Evolutionary conservation across 2,888 invertebrate species (phyloP).

Genomic region (Drosophila lacicola): DNA sequence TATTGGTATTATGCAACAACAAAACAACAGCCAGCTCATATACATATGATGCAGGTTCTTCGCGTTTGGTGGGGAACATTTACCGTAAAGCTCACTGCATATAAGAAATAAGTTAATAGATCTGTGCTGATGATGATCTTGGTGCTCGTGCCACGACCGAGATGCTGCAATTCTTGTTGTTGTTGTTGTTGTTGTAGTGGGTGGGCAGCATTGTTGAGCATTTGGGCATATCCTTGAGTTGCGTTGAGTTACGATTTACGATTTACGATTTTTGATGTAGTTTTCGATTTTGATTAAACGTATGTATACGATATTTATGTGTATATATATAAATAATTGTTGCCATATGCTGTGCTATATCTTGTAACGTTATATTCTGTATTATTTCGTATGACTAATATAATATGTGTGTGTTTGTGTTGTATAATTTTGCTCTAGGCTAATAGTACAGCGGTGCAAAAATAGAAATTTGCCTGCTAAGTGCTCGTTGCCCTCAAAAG

Average conservation of each 20-base stretch:
- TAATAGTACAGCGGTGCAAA: conserved; percentile 43
- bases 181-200: conserved; percentile 24
- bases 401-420: conserved; percentile 13
- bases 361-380: conserved; percentile 35
- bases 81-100: conserved; percentile 63
- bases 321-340: conserved; percentile 18
- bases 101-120: conserved; percentile 23
- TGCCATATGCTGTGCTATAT: conserved; percentile 38
- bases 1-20: conserved; percentile 42
- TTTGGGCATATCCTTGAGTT: conserved; percentile 39
- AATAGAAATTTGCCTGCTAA: conserved; percentile 23
- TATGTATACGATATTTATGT: conserved; percentile 33
- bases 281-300: conserved; percentile 25
- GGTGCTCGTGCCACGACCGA: conserved; percentile 16
- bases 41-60: conserved; percentile 60
- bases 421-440: conserved; percentile 25
- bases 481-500: conserved; percentile 27
- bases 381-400: conserved; percentile 33
- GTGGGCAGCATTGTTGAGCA: conserved; percentile 40
- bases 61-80: conserved; percentile 55
- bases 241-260: conserved; percentile 22
- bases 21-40: conserved; percentile 66
- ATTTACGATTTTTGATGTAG: conserved; percentile 6
- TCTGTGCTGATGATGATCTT: conserved; percentile 29
- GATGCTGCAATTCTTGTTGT: conserved; percentile 15